Evolutionary conservation across 2,797 vertebrate genomes (phyloP), one percentile per base, ranked within the genome.

Genomic region (Amniataba percoides): DNA sequence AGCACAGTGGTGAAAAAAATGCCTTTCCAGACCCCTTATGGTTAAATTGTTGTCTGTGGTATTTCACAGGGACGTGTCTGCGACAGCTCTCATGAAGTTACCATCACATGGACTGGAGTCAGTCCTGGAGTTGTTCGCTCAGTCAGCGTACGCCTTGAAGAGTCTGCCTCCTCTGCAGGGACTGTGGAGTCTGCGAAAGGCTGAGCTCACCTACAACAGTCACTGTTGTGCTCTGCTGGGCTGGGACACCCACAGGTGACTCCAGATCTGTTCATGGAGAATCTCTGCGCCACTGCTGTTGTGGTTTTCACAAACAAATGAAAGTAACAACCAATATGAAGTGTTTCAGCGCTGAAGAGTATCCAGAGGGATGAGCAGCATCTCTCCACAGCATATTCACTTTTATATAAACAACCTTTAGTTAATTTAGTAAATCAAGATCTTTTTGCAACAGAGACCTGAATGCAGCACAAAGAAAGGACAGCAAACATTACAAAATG

Each of bases 181-280:
- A 65, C 95, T 97, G 66, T 81, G 85, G 76, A 97, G 78, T 64
- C 94, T 97, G 51, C 87, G 95, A 82, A 94, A 96, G 42, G 97
- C 96, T 48, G 92, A 94, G 16, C 87, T 98, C 72, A 97, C 97
- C 0, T 98, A 97, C 76, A 96, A 96, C 79, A 97, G 96, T 82
- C 97, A 98, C 92, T 98, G 97, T 88, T 98, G 97, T 61, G 94
- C 96, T 27, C 95, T 98, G 83, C 91, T 85, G 78, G 95, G 93
- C 72, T 89, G 94, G 93, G 93, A 90, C 85, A 85, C 82, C 31
- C 89, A 94, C 78, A 94, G 95, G 96, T 97, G 87, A 95, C 86
- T 59, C n/a, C 15, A 3, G 36, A 36, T 77, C 34, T 48, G 27
- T 52, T 34, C 15, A 42, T 45, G 46, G 16, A 66, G 53, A 11